phyloP scores from a whole-genome alignment of 2,888 invertebrate genomes.

The Antheraea yamamai region DNA sequence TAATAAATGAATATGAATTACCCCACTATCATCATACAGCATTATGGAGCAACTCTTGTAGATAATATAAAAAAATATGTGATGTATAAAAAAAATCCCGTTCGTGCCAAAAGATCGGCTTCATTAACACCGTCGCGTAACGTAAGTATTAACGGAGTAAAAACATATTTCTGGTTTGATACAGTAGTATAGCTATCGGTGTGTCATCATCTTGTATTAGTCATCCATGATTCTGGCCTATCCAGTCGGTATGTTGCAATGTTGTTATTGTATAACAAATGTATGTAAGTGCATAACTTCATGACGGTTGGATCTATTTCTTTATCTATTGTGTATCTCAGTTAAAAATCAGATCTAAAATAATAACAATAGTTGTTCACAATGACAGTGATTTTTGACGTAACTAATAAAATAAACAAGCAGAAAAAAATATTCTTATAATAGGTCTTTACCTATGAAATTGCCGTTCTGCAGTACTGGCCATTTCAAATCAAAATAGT shows the following conservation, averaged over 20 bases:
- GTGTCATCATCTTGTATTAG: background rate
- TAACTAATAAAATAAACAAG: no score
- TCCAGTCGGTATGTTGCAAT: background rate
- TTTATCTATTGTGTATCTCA: no score
- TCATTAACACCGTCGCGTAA: constrained; percentile 8
- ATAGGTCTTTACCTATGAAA: no score
- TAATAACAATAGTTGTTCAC: no score
- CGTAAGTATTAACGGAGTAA: background rate
- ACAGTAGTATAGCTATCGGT: background rate
- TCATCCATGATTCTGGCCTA: background rate
- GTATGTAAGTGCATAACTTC: no score
- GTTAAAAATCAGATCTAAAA: no score
- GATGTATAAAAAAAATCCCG: background rate
- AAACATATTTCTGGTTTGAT: background rate
- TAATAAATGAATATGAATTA: background rate
- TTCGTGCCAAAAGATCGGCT: background rate
- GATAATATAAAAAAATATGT: background rate
- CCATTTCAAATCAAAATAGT: no score
- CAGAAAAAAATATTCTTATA: no score
- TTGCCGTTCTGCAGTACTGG: no score
- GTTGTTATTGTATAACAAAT: background rate
- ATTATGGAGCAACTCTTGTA: background rate
- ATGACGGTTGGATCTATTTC: no score
- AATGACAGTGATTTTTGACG: no score
- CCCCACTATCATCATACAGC: background rate